Conservation (phyloP, 2,888 invertebrate genomes). For the Lamellibrachia satsuma region DNA sequence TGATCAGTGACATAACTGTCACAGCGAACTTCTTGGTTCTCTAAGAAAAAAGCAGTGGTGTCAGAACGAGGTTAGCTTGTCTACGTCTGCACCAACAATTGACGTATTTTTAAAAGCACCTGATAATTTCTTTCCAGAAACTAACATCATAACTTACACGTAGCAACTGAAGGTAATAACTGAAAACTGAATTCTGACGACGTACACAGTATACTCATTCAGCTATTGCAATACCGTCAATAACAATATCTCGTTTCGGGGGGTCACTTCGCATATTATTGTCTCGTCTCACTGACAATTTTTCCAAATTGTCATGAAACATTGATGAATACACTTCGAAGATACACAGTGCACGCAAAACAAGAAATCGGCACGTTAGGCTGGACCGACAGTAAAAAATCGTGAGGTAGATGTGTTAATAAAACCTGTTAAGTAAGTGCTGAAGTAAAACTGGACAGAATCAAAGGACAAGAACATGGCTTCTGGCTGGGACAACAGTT, state of each 20-base stretch:
- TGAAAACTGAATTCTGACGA: neutral
- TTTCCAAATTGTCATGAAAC: neutral
- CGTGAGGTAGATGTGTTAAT: neutral
- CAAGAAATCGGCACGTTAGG: neutral
- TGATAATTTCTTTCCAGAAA: neutral
- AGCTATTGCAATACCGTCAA: neutral
- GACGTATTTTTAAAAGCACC: constrained; percentile 5
- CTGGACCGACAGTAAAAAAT: neutral
- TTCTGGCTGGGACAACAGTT: neutral
- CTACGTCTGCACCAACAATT: neutral
- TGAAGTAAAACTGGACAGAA: neutral
- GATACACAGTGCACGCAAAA: neutral
- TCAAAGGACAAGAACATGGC: neutral
- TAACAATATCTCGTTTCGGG: neutral
- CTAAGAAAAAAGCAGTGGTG: neutral
- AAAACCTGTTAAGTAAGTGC: neutral
- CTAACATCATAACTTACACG: neutral
- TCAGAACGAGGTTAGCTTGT: neutral
- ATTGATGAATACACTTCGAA: neutral
- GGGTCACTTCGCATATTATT: neutral
- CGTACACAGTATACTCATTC: neutral
- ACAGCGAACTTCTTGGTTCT: neutral
- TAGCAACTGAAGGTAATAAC: neutral
- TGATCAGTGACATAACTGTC: neutral
- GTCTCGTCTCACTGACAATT: neutral